A percentile compares a stretch with the other conserved stretches of the same genome.
Evolutionary conservation across 2,113 vertebrate species (phyloP).

Genomic region (Monarcha castaneiventris): DNA sequence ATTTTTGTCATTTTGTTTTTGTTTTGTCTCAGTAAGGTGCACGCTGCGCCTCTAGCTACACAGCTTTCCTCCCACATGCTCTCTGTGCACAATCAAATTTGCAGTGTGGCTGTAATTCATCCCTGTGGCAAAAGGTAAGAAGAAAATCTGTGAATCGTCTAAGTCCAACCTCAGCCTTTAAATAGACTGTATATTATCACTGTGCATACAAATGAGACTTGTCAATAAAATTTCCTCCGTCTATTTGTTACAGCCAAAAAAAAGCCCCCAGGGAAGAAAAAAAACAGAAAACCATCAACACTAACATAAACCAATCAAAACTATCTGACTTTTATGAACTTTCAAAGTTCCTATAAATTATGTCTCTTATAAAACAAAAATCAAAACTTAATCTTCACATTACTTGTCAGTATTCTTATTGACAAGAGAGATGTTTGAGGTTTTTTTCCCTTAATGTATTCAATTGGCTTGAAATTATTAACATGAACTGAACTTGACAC

Average conservation of each 20-base stretch:
- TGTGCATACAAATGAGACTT: neutral
- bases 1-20: neutral
- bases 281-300: neutral
- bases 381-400: neutral
- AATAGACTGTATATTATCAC: neutral
- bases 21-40: neutral
- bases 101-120: neutral
- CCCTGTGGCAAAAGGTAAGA: neutral
- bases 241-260: neutral
- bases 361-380: neutral
- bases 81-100: neutral
- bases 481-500: neutral
- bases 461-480: neutral
- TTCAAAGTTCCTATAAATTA: neutral
- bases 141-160: neutral
- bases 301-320: neutral
- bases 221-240: neutral
- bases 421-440: neutral
- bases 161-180: neutral
- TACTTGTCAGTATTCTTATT: neutral
- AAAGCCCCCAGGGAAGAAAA: fast-evolving
- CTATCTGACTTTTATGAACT: neutral
- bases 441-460: neutral
- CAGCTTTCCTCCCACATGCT: neutral
- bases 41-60: neutral